A percentile compares a stretch with the other conserved stretches of the same genome.
phyloP scores from a whole-genome alignment of 2,888 invertebrate species.

The Tetragnatha montana region DNA sequence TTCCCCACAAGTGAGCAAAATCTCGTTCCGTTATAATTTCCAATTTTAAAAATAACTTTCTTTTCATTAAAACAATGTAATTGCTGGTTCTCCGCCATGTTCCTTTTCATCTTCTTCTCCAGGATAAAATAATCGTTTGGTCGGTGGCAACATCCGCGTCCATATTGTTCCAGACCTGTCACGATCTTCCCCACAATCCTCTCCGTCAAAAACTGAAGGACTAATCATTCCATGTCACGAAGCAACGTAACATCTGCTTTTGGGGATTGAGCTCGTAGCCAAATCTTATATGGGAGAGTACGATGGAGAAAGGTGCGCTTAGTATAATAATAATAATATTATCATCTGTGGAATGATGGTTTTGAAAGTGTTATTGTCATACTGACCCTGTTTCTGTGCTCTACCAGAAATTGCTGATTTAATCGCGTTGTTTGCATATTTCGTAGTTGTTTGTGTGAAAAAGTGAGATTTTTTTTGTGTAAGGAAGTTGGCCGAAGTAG shows the following conservation, averaged over 20 bases:
- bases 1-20: background rate
- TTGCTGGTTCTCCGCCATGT: background rate
- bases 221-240: slow-evolving; percentile 34
- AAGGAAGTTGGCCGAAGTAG: background rate
- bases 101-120: background rate
- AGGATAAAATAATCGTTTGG: background rate
- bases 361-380: slow-evolving; percentile 23
- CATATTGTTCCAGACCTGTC: slow-evolving; percentile 29
- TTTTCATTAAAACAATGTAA: background rate
- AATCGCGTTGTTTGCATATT: background rate
- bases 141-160: background rate
- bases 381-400: slow-evolving; percentile 4
- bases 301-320: background rate
- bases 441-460: background rate
- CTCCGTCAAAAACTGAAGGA: slow-evolving; percentile 33
- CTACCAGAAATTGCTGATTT: background rate
- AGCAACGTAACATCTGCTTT: slow-evolving; percentile 38
- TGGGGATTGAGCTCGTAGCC: background rate
- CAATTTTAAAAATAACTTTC: background rate
- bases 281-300: background rate
- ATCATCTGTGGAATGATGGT: background rate
- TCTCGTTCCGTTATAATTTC: background rate
- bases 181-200: slow-evolving; percentile 23
- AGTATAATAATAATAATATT: background rate
- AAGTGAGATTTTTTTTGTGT: background rate